These are phyloP conservation scores for Polymixis flavicincta DNA, from an alignment of 2,888 invertebrate species.

Conservation along the genomic window DNA sequence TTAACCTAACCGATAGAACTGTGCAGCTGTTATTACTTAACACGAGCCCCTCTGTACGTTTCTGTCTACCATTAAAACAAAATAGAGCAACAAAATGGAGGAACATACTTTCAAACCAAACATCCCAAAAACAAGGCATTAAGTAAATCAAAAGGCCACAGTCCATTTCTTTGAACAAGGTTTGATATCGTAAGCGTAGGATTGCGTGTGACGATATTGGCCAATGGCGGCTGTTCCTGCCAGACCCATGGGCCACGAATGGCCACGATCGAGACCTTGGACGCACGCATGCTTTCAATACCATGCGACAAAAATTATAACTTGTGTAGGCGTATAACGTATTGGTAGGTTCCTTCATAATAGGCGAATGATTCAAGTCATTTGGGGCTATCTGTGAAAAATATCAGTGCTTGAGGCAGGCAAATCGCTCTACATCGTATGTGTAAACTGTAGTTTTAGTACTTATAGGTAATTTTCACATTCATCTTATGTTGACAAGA, in stretches of 20 bases:
- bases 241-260: constrained; percentile 30
- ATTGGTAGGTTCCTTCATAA: neutral
- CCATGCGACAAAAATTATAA: constrained; percentile 32
- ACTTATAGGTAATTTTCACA: too few species aligned
- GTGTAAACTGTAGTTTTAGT: too few species aligned
- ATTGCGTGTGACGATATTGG: constrained; percentile 55
- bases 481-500: too few species aligned
- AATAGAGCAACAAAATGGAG: too few species aligned
- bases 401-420: too few species aligned
- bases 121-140: constrained; percentile 31
- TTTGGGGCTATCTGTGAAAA: neutral
- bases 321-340: neutral
- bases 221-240: constrained; percentile 26
- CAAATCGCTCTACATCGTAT: too few species aligned
- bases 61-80: too few species aligned
- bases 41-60: neutral
- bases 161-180: constrained; percentile 30
- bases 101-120: constrained; percentile 11
- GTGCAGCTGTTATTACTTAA: too few species aligned
- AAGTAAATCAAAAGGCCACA: constrained; percentile 41
- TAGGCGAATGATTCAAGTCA: too few species aligned
- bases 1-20: too few species aligned
- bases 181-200: constrained; percentile 49
- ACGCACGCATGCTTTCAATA: constrained; percentile 37
- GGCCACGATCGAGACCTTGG: constrained; percentile 54